A percentile compares a stretch with the other conserved stretches of the same genome.
Evolutionary conservation across 2,113 vertebrate genomes (phyloP).

Genomic region (Uria lomvia): DNA sequence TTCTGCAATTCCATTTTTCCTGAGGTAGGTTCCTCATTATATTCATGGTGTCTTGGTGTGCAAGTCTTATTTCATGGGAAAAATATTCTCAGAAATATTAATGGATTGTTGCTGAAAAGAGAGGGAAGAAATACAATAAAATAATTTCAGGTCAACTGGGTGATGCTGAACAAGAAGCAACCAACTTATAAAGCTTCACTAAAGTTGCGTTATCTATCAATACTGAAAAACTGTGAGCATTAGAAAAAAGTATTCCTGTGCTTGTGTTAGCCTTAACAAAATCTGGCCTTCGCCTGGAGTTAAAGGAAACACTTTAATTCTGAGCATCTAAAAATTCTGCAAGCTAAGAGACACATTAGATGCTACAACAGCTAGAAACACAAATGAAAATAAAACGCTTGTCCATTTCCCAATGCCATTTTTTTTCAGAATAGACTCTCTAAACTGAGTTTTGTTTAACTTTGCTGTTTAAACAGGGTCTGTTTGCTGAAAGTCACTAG

Average conservation of each 20-base stretch:
- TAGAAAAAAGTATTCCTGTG: constrained; percentile 15
- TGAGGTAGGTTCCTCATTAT: neutral
- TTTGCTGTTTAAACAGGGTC: neutral
- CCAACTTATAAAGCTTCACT: neutral
- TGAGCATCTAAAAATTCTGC: constrained; percentile 1
- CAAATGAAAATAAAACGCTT: neutral
- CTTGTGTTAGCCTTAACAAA: constrained; percentile 38
- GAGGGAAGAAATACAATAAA: neutral
- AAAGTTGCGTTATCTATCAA: constrained; percentile 8
- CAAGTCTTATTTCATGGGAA: neutral
- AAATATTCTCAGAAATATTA: neutral
- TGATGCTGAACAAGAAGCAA: constrained; percentile 20
- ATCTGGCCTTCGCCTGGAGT: neutral
- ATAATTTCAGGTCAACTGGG: neutral
- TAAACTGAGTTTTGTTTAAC: neutral
- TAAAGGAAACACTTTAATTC: neutral
- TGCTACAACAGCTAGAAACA: neutral
- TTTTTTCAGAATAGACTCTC: neutral
- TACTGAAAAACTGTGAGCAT: neutral
- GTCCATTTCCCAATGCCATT: neutral
- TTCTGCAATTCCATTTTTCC: neutral
- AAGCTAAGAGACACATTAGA: neutral
- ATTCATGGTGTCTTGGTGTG: neutral
- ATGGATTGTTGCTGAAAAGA: constrained; percentile 31
- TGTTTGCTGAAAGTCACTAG: constrained; percentile 20